Conservation (phyloP, 2,113 vertebrate genomes). For the Myrmecophaga tridactyla region DNA sequence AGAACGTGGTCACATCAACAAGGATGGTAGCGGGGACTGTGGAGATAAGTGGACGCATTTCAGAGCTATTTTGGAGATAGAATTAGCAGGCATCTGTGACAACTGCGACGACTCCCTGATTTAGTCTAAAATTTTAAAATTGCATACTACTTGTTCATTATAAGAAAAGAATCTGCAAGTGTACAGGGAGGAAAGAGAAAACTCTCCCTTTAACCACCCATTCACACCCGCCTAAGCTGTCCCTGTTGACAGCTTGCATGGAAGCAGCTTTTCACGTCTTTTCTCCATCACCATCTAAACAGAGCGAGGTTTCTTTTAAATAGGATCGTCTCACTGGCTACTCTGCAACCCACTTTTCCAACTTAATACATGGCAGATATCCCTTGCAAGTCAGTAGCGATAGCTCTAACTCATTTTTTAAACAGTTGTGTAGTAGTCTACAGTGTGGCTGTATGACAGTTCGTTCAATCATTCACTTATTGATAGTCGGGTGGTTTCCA, state of each 20-base stretch:
- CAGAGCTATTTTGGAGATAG: not conserved
- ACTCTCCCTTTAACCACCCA: not conserved
- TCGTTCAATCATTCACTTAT: not conserved
- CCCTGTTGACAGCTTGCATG: not conserved
- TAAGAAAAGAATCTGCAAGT: not conserved
- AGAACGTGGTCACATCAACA: not conserved
- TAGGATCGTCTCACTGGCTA: not conserved
- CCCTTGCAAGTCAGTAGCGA: not conserved
- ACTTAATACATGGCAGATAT: not conserved
- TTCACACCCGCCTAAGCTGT: not conserved
- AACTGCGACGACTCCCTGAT: not conserved
- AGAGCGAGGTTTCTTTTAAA: constrained; percentile 1
- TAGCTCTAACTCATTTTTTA: not conserved
- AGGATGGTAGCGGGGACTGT: not conserved
- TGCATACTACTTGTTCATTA: not conserved
- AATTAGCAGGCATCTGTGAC: not conserved
- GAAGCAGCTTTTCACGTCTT: not conserved
- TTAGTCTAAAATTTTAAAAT: not conserved
- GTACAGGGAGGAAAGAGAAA: not conserved
- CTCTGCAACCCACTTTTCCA: not conserved
- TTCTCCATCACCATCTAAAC: not conserved
- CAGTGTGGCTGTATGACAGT: not conserved
- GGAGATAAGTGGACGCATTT: not conserved
- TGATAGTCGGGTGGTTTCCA: not conserved
- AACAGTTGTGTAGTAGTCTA: not conserved